Evolutionary conservation across 2,113 vertebrate species (phyloP).

Genomic region (Dinomys branickii): DNA sequence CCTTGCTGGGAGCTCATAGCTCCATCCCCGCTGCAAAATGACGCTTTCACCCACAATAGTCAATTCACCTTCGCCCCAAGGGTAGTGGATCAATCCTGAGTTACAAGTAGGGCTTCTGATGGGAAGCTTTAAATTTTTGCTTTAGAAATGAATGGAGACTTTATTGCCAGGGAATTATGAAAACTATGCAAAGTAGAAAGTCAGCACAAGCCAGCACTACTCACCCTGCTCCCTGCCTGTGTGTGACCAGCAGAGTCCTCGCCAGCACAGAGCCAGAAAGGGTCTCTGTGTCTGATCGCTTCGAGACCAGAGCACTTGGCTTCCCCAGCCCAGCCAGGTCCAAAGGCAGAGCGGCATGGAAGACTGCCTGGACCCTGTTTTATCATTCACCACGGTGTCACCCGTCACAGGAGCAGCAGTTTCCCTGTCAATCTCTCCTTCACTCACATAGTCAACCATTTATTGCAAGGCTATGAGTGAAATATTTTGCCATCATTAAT

Average conservation of each 20-base stretch:
- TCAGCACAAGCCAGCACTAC: not conserved
- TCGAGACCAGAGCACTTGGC: not conserved
- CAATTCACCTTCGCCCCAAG: not conserved
- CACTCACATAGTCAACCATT: not conserved
- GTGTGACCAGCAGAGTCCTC: not conserved
- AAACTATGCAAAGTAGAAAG: not conserved
- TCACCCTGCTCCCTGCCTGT: not conserved
- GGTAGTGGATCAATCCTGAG: not conserved
- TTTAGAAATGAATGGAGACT: not conserved
- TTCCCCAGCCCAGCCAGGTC: constrained; percentile 43
- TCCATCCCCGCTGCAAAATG: not conserved
- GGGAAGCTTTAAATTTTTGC: not conserved
- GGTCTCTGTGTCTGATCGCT: constrained; percentile 22
- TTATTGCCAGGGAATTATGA: not conserved
- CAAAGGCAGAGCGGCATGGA: constrained; percentile 4
- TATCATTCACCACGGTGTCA: not conserved
- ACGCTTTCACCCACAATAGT: not conserved
- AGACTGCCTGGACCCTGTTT: not conserved
- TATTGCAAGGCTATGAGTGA: not conserved
- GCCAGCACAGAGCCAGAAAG: accelerated
- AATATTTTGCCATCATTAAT: not conserved
- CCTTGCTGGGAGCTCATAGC: accelerated
- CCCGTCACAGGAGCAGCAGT: not conserved
- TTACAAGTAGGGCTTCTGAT: accelerated
- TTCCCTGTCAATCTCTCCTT: not conserved